A percentile compares a stretch with the other conserved stretches of the same genome.
phyloP scores from a whole-genome alignment of 2,888 invertebrate genomes.

The Cerceris ruficornis region DNA sequence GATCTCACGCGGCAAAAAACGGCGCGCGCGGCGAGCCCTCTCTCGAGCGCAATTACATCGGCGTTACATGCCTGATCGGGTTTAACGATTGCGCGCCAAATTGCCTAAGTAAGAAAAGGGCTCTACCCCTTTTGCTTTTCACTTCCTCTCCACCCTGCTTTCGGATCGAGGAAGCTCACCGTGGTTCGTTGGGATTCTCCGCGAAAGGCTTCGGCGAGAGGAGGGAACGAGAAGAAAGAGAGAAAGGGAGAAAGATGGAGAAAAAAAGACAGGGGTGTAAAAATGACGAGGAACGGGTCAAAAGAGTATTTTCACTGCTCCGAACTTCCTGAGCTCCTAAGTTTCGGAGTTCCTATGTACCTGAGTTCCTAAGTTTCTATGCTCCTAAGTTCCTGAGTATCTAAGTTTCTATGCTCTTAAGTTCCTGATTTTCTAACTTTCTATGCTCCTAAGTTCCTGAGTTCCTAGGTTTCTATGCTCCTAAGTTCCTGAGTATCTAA shows the following conservation, averaged over 20 bases:
- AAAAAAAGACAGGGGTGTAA: too few species aligned
- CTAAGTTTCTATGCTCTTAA: too few species aligned
- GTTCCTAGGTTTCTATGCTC: too few species aligned
- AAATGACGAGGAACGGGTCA: too few species aligned
- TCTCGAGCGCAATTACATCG: conserved; percentile 39
- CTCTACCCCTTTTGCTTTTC: conserved; percentile 34
- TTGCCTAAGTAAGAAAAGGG: conserved; percentile 31
- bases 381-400: too few species aligned
- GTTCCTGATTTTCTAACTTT: too few species aligned
- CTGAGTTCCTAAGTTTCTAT: too few species aligned
- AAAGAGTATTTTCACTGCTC: too few species aligned
- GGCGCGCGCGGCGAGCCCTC: conserved; percentile 12
- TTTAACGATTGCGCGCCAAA: conserved; percentile 50
- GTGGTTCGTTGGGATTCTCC: conserved; percentile 14
- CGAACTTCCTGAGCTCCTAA: too few species aligned
- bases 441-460: too few species aligned
- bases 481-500: too few species aligned
- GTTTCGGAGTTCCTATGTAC: too few species aligned
- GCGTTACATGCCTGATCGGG: conserved; percentile 48
- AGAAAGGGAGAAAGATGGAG: background rate
- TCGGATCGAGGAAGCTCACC: conserved; percentile 17
- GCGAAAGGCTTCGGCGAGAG: background rate
- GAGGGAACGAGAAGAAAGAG: background rate
- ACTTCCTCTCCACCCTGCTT: background rate
- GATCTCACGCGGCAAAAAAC: conserved; percentile 58